phyloP scores from a whole-genome alignment of 2,888 invertebrate genomes.

The Thera britannica region DNA sequence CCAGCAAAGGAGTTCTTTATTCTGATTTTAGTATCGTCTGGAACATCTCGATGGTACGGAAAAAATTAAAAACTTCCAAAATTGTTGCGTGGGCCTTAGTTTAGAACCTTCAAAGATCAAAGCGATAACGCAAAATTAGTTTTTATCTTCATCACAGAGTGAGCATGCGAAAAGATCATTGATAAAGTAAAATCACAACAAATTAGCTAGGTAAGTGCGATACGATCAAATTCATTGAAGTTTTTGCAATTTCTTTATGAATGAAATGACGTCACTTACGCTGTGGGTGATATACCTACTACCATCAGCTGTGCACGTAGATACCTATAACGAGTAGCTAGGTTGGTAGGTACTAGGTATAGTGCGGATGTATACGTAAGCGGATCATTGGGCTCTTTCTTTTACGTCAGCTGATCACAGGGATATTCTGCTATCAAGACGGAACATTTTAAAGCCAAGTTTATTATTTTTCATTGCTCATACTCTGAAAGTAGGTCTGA shows the following conservation, averaged over 20 bases:
- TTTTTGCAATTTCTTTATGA: slow-evolving; percentile 65
- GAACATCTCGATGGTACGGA: no score
- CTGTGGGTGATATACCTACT: slow-evolving; percentile 48
- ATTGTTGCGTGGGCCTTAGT: no score
- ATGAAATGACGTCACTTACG: slow-evolving; percentile 77
- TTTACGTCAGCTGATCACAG: slow-evolving; percentile 68
- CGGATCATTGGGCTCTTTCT: slow-evolving; percentile 76
- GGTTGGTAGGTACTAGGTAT: slow-evolving; percentile 5
- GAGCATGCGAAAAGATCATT: slow-evolving; percentile 12
- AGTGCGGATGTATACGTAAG: slow-evolving; percentile 38
- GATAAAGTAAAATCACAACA: slow-evolving; percentile 26
- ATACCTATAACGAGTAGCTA: slow-evolving; percentile 6
- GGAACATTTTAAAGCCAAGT: not conserved
- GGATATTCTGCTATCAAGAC: slow-evolving; percentile 29
- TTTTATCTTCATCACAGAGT: not conserved
- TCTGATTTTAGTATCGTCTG: no score
- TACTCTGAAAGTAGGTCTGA: no score
- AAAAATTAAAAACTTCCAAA: no score
- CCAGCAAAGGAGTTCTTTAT: no score
- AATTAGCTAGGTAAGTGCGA: slow-evolving; percentile 32
- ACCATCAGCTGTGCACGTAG: slow-evolving; percentile 26
- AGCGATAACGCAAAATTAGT: not conserved
- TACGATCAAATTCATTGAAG: slow-evolving; percentile 59
- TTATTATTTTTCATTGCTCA: no score
- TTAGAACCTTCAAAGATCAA: no score